Conservation (phyloP, 2,113 vertebrate species). For the Syrrhaptes paradoxus region DNA sequence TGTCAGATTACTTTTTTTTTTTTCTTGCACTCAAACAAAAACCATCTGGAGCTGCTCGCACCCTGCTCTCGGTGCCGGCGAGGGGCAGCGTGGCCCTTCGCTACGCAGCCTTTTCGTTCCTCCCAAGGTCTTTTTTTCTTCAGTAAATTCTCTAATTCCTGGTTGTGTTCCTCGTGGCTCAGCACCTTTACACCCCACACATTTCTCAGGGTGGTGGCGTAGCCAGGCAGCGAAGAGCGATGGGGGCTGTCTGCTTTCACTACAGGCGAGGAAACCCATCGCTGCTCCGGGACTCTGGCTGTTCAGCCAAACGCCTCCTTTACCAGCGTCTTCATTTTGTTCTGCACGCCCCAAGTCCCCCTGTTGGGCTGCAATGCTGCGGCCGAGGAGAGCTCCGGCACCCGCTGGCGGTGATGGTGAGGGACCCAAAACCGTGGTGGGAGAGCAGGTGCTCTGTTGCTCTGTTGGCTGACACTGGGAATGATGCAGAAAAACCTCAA, state of each 20-base stretch:
- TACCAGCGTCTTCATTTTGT: not conserved
- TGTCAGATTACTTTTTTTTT: conserved; percentile 76
- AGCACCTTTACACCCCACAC: not conserved
- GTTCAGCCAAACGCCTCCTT: not conserved
- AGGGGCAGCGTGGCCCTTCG: not conserved
- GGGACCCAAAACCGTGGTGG: accelerated
- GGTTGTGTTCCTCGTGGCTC: not conserved
- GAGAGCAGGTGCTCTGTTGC: not conserved
- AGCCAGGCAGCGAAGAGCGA: conserved; percentile 12
- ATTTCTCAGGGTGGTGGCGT: not conserved
- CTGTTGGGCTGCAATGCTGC: not conserved
- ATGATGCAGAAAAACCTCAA: accelerated
- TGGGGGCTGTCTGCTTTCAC: conserved; percentile 31
- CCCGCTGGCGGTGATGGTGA: accelerated
- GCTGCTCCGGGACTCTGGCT: not conserved
- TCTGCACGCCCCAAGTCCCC: not conserved
- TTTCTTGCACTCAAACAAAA: conserved; percentile 69
- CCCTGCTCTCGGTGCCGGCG: not conserved
- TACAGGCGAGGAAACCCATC: not conserved
- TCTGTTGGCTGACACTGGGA: accelerated
- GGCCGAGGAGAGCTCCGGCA: accelerated
- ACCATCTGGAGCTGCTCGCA: conserved; percentile 74
- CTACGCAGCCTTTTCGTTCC: accelerated
- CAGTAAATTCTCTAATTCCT: not conserved
- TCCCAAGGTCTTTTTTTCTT: not conserved